Conservation (phyloP, 2,113 vertebrate species). For the Hippocampus comes region DNA sequence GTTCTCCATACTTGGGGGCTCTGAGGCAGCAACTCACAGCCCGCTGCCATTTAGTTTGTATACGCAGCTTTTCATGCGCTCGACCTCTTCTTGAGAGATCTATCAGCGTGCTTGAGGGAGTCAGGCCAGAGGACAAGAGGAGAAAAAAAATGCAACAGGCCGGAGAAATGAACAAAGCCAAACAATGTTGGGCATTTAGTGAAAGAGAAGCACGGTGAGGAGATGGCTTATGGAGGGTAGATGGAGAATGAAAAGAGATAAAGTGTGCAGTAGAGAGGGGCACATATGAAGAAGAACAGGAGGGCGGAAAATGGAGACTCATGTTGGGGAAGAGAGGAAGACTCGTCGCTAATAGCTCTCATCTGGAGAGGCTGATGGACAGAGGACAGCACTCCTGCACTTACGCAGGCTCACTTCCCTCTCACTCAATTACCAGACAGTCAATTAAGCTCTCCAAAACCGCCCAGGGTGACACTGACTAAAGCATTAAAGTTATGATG, state of each 20-base stretch:
- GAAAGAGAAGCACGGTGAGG: constrained; percentile 12
- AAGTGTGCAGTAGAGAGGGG: constrained; percentile 29
- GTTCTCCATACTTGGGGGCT: constrained; percentile 4
- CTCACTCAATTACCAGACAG: constrained; percentile 65
- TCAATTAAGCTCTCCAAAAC: constrained; percentile 69
- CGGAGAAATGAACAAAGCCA: constrained; percentile 12
- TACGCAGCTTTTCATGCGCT: constrained; percentile 27
- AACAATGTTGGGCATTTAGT: constrained; percentile 8
- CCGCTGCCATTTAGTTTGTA: constrained; percentile 35
- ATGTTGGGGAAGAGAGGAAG: constrained; percentile 36
- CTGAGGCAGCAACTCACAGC: constrained; percentile 25
- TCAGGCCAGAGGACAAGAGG: neutral
- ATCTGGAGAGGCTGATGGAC: constrained; percentile 68
- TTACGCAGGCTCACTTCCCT: constrained; percentile 57
- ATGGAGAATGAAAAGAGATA: constrained; percentile 27
- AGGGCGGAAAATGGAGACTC: constrained; percentile 38
- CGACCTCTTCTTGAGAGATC: constrained; percentile 13
- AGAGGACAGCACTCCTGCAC: constrained; percentile 63
- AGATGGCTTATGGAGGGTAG: constrained; percentile 30
- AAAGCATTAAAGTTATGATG: constrained; percentile 24
- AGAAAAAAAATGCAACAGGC: neutral
- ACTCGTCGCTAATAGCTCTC: constrained; percentile 62
- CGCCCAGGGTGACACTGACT: constrained; percentile 11
- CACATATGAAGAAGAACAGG: constrained; percentile 25
- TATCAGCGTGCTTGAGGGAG: constrained; percentile 13